phyloP scores from a whole-genome alignment of 2,888 invertebrate genomes.

The Metacarcinus magister region DNA sequence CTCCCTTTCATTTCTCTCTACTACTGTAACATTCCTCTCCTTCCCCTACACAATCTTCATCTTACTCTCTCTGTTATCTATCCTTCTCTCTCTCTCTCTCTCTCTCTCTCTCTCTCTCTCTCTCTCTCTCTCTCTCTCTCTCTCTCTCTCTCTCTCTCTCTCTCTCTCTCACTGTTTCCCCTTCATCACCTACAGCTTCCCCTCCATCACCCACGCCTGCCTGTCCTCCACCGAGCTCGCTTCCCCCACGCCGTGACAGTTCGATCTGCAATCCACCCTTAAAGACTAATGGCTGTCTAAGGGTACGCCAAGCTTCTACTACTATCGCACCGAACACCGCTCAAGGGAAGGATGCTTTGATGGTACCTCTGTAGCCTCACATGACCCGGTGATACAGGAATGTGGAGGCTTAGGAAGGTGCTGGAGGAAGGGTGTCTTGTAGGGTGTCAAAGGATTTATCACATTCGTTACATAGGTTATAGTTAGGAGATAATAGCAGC shows the following conservation, averaged over 20 bases:
- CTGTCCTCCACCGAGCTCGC: background rate
- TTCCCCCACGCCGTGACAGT: background rate
- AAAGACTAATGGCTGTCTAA: conserved; percentile 31
- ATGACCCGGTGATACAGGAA: background rate
- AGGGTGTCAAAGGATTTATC: background rate
- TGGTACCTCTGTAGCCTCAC: background rate
- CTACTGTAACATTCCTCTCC: background rate
- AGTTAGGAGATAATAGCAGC: too few species aligned
- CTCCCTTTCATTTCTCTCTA: background rate
- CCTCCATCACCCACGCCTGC: conserved; percentile 22
- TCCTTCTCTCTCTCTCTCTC: conserved; percentile 26
- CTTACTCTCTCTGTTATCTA: conserved; percentile 1
- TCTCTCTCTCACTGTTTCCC: background rate
- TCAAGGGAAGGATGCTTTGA: background rate
- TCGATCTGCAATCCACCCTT: background rate
- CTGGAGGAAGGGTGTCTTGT: background rate
- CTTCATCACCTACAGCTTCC: background rate
- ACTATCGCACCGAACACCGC: background rate
- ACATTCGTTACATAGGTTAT: background rate
- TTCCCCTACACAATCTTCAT: background rate
- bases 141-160: conserved; percentile 48
- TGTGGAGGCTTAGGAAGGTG: background rate
- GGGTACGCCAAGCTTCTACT: background rate
- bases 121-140: conserved; percentile 42
- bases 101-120: conserved; percentile 15